These are phyloP conservation scores for Crambe crambe DNA, from an alignment of 37 sponge, comb jelly and placozoan genomes.

Conservation along the genomic window DNA sequence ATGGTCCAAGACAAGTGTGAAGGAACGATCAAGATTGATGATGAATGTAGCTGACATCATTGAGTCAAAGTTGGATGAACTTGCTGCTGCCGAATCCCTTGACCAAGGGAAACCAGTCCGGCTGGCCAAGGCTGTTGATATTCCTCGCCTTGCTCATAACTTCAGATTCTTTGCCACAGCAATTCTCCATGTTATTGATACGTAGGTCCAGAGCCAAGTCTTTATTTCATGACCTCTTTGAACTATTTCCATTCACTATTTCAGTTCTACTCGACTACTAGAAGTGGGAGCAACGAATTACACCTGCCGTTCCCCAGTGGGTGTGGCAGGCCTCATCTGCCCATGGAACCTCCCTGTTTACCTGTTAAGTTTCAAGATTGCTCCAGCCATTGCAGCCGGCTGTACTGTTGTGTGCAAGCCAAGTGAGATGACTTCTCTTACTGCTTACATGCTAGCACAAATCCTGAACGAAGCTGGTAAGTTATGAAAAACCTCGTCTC, in stretches of 20 bases:
- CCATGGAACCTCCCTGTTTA: constrained; percentile 95
- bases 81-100: constrained; percentile 80
- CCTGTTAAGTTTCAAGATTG: constrained; percentile 88
- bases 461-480: constrained; percentile 79
- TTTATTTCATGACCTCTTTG: not conserved
- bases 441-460: constrained; percentile 83
- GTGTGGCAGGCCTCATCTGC: constrained; percentile 92
- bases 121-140: constrained; percentile 80
- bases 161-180: constrained; percentile 86
- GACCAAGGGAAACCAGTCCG: constrained; percentile 93
- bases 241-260: not conserved
- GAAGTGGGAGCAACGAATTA: constrained; percentile 79
- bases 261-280: constrained; percentile 46
- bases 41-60: constrained; percentile 76
- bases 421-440: constrained; percentile 93
- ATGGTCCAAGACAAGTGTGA: constrained; percentile 77
- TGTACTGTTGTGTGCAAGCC: constrained; percentile 91
- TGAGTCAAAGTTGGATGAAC: constrained; percentile 70
- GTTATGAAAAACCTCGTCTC: not conserved
- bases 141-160: constrained; percentile 71
- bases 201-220: constrained; percentile 35
- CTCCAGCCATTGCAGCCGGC: constrained; percentile 88
- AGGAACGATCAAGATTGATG: constrained; percentile 52
- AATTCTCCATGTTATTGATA: constrained; percentile 62
- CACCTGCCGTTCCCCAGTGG: constrained; percentile 72